Evolutionary conservation across 2,888 invertebrate genomes (phyloP).

Genomic region (Drosophila mimica): DNA sequence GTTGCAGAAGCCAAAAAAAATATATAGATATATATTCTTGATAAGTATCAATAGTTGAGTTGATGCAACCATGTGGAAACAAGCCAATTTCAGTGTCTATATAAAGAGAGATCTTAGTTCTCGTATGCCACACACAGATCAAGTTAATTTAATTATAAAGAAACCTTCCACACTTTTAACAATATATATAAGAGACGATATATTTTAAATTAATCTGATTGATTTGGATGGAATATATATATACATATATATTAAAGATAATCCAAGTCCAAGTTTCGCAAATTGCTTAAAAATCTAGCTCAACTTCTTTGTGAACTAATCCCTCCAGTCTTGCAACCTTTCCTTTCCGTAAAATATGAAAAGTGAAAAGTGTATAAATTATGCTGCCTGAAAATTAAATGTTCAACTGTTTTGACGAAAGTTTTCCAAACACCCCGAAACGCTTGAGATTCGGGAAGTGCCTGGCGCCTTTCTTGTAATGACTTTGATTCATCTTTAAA

Average conservation of each 20-base stretch:
- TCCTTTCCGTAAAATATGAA: not conserved
- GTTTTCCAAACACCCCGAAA: constrained; percentile 34
- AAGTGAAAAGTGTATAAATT: constrained; percentile 14
- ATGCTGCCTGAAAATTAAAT: constrained; percentile 47
- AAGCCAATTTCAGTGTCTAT: too few species aligned
- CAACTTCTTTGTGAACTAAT: not conserved
- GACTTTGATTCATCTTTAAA: constrained; percentile 15
- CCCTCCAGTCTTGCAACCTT: not conserved
- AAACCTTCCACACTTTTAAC: too few species aligned
- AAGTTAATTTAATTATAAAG: too few species aligned
- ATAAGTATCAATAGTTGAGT: not conserved
- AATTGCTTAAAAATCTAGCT: not conserved
- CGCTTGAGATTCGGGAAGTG: constrained; percentile 28
- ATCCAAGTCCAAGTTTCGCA: not conserved
- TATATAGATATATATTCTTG: not conserved
- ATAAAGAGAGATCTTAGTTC: too few species aligned
- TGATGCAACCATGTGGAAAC: not conserved
- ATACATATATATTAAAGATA: not conserved
- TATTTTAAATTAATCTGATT: too few species aligned
- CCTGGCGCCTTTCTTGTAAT: constrained; percentile 69
- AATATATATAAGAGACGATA: too few species aligned
- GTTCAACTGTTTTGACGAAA: constrained; percentile 35
- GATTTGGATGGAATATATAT: not conserved
- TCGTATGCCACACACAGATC: too few species aligned
- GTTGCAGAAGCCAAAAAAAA: too few species aligned